Evolutionary conservation across 2,113 vertebrate species (phyloP).

Genomic region (Elephas maximus): DNA sequence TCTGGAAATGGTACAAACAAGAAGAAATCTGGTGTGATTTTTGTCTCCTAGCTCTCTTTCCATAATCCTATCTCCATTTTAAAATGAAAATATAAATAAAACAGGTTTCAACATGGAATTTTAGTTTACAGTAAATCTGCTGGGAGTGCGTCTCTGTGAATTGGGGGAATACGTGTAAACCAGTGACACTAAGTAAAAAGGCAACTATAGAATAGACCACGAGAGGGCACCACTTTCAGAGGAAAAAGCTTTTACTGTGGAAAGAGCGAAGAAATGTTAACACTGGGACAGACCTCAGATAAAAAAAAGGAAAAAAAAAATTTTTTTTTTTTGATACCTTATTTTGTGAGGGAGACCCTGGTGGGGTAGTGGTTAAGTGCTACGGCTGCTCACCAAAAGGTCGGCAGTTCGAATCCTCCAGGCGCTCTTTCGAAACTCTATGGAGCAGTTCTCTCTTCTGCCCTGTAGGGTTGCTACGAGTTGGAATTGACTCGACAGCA

Average conservation of each 20-base stretch:
- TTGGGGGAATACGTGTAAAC: neutral
- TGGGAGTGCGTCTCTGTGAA: neutral
- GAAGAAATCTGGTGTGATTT: neutral
- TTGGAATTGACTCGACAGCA: too few relatives aligned
- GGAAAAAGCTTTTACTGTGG: neutral
- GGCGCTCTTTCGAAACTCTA: too few relatives aligned
- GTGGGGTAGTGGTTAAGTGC: too few relatives aligned
- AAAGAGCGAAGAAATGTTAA: neutral
- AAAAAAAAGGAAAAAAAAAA: too few relatives aligned
- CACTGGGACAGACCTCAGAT: neutral
- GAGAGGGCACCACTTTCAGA: neutral
- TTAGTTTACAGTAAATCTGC: neutral
- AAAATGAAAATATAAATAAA: conserved; percentile 21
- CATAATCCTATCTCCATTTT: neutral
- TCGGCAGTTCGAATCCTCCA: too few relatives aligned
- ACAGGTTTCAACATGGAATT: neutral
- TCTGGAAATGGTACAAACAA: neutral
- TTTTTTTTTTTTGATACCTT: neutral
- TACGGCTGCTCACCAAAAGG: too few relatives aligned
- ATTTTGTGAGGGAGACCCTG: neutral
- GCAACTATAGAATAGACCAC: neutral
- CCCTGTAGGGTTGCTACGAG: too few relatives aligned
- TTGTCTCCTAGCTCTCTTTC: neutral
- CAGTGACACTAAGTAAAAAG: neutral
- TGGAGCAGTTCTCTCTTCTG: too few relatives aligned